These are phyloP conservation scores for Drosophila setosimentum DNA, from an alignment of 2,888 invertebrate species.

Conservation along the genomic window DNA sequence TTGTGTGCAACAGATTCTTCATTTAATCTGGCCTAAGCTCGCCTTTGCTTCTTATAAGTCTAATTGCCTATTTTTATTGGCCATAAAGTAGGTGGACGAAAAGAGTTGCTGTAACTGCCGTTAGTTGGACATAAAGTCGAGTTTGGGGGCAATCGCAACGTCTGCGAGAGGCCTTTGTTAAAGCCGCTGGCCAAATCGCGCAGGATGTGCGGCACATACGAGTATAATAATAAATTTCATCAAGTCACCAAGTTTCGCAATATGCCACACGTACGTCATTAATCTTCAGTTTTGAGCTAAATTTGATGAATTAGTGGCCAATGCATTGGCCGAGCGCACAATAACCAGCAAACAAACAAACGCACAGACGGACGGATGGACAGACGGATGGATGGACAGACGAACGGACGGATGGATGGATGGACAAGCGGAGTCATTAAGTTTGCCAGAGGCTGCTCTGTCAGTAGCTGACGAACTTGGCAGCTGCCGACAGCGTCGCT, in stretches of 20 bases:
- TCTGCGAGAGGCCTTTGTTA: slow-evolving; percentile 22
- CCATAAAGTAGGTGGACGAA: slow-evolving; percentile 49
- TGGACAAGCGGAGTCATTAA: slow-evolving; percentile 63
- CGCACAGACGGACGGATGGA: slow-evolving; percentile 21
- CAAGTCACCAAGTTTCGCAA: slow-evolving; percentile 79
- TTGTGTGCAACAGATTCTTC: neutral
- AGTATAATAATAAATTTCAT: slow-evolving; percentile 75
- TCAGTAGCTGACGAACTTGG: slow-evolving; percentile 55
- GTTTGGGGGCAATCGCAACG: slow-evolving; percentile 24
- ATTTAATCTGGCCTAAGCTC: slow-evolving; percentile 15
- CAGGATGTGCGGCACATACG: slow-evolving; percentile 26
- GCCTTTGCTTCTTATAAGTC: slow-evolving; percentile 24
- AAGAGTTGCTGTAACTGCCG: slow-evolving; percentile 64
- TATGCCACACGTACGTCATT: slow-evolving; percentile 79
- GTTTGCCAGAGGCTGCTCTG: slow-evolving; percentile 51
- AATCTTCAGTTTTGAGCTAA: slow-evolving; percentile 79
- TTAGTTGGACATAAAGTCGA: slow-evolving; percentile 46
- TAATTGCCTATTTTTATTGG: slow-evolving; percentile 50
- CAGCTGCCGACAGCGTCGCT: slow-evolving; percentile 69
- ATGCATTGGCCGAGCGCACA: slow-evolving; percentile 63
- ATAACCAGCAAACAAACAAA: slow-evolving; percentile 51
- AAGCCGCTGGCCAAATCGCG: slow-evolving; percentile 32
- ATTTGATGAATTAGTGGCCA: slow-evolving; percentile 78
- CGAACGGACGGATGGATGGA: slow-evolving; percentile 23
- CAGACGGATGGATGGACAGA: slow-evolving; percentile 41